Conservation (phyloP, 2,888 invertebrate species). For the Drosophila antonietae region DNA sequence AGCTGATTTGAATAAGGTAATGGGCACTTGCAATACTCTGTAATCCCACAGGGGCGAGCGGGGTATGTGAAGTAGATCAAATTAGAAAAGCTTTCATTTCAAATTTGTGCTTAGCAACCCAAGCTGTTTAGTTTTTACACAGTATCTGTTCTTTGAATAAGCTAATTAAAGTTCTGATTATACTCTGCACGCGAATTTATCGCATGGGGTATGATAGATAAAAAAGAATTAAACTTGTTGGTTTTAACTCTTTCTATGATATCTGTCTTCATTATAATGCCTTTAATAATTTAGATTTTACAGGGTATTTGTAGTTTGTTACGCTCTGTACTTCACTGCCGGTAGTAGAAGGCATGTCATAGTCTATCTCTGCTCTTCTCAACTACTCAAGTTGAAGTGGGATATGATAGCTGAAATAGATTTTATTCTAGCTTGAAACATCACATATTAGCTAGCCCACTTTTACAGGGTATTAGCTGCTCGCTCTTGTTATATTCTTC, state of each 20-base stretch:
- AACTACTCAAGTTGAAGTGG: not conserved
- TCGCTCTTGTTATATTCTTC: constrained; percentile 8
- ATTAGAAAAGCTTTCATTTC: not conserved
- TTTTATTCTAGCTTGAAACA: not conserved
- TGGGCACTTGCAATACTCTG: constrained; percentile 35
- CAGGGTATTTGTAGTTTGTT: not conserved
- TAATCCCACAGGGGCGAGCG: not conserved
- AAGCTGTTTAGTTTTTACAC: not conserved
- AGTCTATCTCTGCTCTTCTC: not conserved
- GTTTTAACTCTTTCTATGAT: not conserved
- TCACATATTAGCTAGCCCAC: not conserved
- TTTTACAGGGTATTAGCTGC: constrained; percentile 5
- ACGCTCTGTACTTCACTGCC: not conserved
- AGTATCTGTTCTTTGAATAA: not conserved
- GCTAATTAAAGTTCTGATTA: not conserved
- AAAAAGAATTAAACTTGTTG: no score
- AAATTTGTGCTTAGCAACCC: not conserved
- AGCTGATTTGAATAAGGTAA: constrained; percentile 81
- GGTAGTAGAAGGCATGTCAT: not conserved
- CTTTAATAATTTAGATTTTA: not conserved
- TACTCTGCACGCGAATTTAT: not conserved
- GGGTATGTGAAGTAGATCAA: not conserved
- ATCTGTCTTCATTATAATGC: not conserved
- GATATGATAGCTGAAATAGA: not conserved
- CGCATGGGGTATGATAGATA: not conserved